Conservation (phyloP, 2,113 vertebrate species). For the Aythya baeri region DNA sequence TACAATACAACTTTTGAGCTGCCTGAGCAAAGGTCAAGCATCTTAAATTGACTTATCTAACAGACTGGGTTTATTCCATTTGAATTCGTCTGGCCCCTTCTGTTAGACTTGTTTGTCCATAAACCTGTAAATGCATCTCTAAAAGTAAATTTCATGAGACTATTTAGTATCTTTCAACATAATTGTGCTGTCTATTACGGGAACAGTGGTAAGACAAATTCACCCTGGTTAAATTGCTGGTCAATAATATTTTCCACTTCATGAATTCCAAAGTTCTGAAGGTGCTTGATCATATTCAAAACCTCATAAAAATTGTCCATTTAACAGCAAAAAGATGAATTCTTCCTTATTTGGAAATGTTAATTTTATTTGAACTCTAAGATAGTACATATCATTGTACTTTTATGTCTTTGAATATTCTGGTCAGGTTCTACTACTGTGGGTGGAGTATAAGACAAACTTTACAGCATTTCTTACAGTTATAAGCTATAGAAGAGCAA, state of each 20-base stretch:
- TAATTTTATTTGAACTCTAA: background rate
- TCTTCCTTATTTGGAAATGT: background rate
- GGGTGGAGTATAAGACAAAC: background rate
- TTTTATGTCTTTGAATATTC: background rate
- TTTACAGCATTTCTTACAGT: background rate
- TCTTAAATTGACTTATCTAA: background rate
- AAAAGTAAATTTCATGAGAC: background rate
- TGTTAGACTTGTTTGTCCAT: background rate
- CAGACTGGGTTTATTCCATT: background rate
- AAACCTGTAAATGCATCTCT: background rate
- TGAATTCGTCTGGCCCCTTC: background rate
- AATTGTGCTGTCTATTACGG: background rate
- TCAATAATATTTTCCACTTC: background rate
- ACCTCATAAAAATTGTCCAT: background rate
- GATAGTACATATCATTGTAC: background rate
- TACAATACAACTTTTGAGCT: background rate
- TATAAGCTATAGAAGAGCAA: background rate
- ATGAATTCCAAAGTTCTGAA: background rate
- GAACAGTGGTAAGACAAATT: background rate
- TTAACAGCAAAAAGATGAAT: background rate
- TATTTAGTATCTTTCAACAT: background rate
- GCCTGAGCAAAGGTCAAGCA: background rate
- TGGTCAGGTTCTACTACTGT: background rate
- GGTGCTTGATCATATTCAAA: background rate
- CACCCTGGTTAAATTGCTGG: background rate